phyloP scores from a whole-genome alignment of 2,888 invertebrate species.

The Stratiomys singularior region DNA sequence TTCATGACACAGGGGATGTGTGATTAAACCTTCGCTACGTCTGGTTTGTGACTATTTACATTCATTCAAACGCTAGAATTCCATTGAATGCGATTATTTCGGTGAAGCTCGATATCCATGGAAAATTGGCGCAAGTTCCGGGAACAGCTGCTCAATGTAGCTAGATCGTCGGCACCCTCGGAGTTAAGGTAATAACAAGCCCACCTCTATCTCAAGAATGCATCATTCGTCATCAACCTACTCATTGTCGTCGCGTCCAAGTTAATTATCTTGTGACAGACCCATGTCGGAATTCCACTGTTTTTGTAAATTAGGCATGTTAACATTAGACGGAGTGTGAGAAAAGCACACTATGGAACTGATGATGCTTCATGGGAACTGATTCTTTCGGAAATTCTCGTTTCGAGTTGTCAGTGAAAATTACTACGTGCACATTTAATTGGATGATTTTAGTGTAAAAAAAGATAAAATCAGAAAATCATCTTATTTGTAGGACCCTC shows the following conservation, averaged over 20 bases:
- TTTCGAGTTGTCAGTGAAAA: no score
- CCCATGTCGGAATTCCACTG: neutral
- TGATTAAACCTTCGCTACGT: neutral
- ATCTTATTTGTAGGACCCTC: no score
- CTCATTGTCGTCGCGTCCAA: neutral
- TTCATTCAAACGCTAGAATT: constrained; percentile 43
- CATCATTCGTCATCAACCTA: no score
- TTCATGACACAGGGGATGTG: no score
- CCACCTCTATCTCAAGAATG: neutral
- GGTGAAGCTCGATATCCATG: constrained; percentile 15
- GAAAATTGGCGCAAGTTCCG: constrained; percentile 30
- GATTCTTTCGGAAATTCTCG: no score
- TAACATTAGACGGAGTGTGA: constrained; percentile 4
- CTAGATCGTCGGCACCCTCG: neutral
- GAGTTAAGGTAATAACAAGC: neutral
- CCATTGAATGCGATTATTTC: constrained; percentile 23
- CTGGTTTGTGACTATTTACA: constrained; percentile 6
- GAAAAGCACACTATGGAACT: constrained; percentile 25
- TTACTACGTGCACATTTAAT: no score
- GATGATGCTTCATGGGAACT: neutral
- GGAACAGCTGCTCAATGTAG: constrained; percentile 11
- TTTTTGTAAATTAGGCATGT: neutral
- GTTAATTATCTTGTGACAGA: constrained; percentile 30
- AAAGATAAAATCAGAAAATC: no score
- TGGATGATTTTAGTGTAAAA: no score